Percentiles rank a stretch among this genome's conserved stretches.
These are phyloP conservation scores for Pygocentrus nattereri DNA, from an alignment of 2,797 vertebrate species.

Conservation along the genomic window DNA sequence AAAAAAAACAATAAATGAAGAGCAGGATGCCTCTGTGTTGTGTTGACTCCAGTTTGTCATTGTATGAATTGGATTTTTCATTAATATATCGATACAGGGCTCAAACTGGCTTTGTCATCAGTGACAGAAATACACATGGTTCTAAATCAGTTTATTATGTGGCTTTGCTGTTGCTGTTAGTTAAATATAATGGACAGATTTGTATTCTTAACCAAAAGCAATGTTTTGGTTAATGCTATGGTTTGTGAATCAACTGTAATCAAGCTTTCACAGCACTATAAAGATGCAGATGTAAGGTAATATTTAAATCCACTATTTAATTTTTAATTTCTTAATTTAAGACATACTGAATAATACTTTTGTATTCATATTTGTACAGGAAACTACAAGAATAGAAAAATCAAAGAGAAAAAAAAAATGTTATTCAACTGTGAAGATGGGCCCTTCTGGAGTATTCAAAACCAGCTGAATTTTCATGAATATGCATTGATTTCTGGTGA, in stretches of 20 bases:
- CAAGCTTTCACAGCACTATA: slow-evolving; percentile 62
- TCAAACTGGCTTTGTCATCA: background rate
- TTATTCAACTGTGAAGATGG: background rate
- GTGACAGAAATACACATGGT: slow-evolving; percentile 19
- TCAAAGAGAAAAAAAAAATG: slow-evolving; percentile 39
- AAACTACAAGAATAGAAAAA: slow-evolving; percentile 72
- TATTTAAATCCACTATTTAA: slow-evolving; percentile 63
- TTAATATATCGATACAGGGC: background rate
- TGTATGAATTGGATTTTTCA: too few relatives aligned
- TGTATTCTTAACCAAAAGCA: slow-evolving; percentile 15
- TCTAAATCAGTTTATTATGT: slow-evolving; percentile 57
- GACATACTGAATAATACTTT: slow-evolving; percentile 78
- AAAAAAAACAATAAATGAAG: slow-evolving; percentile 42
- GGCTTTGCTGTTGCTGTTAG: slow-evolving; percentile 10
- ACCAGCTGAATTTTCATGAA: slow-evolving; percentile 21
- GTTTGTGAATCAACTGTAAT: slow-evolving; percentile 49
- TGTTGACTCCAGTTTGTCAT: slow-evolving; percentile 6
- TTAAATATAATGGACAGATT: slow-evolving; percentile 17
- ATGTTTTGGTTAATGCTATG: slow-evolving; percentile 36
- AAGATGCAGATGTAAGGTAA: slow-evolving; percentile 73
- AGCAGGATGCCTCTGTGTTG: background rate
- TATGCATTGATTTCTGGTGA: slow-evolving; percentile 34
- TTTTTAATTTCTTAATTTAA: slow-evolving; percentile 79
- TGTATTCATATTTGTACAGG: slow-evolving; percentile 74
- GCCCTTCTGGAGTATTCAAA: slow-evolving; percentile 28